These are phyloP conservation scores for Boloria selene DNA, from an alignment of 2,888 invertebrate genomes.

Conservation along the genomic window DNA sequence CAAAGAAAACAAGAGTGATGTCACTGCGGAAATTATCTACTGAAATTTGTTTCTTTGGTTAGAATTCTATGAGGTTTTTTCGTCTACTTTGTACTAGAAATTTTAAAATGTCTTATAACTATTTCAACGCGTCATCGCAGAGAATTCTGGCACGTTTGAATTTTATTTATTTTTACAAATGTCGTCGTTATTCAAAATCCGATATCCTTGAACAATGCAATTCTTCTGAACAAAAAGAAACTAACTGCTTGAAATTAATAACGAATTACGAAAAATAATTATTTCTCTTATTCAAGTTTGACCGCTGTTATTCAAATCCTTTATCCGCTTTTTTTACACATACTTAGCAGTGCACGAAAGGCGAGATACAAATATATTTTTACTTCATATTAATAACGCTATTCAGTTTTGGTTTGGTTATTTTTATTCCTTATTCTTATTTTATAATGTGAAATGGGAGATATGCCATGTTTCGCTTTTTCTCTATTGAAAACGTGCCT, in stretches of 20 bases:
- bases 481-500: too few species aligned
- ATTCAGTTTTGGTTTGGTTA: too few species aligned
- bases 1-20: too few species aligned
- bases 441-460: too few species aligned
- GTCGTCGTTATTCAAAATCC: constrained; percentile 1
- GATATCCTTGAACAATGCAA: background rate
- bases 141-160: constrained; percentile 5
- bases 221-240: background rate
- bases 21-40: too few species aligned
- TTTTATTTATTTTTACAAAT: constrained; percentile 13
- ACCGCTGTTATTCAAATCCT: constrained; percentile 6
- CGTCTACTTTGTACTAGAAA: background rate
- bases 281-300: constrained; percentile 1
- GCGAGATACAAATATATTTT: background rate
- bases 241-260: too few species aligned
- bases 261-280: too few species aligned
- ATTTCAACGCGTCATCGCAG: background rate
- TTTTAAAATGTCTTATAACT: background rate
- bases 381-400: too few species aligned
- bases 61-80: too few species aligned
- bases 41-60: too few species aligned
- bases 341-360: background rate
- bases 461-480: too few species aligned
- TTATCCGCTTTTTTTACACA: constrained; percentile 6
- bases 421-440: too few species aligned